Conservation (phyloP, 2,888 invertebrate genomes). For the Vesta saturnalis region DNA sequence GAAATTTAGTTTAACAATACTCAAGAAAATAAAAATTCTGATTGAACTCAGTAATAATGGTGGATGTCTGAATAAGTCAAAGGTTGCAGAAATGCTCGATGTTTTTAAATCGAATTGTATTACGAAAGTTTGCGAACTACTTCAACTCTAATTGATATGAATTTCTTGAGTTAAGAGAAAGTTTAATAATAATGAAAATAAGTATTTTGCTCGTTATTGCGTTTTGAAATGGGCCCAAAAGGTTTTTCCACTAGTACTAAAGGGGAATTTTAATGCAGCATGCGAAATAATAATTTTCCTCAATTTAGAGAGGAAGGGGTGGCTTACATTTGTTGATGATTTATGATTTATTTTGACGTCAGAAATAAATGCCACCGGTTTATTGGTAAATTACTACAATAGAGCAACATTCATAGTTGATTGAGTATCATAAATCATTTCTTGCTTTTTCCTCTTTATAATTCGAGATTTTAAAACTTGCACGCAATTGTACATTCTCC, state of each 20-base stretch:
- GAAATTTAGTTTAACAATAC: neutral
- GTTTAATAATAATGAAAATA: slow-evolving; percentile 34
- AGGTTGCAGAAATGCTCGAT: slow-evolving; percentile 17
- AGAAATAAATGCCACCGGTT: slow-evolving; percentile 25
- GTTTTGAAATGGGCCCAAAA: slow-evolving; percentile 14
- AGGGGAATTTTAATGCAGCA: slow-evolving; percentile 22
- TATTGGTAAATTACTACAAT: slow-evolving; percentile 31
- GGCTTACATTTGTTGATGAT: slow-evolving; percentile 21
- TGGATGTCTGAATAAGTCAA: slow-evolving; percentile 16
- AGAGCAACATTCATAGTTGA: slow-evolving; percentile 27
- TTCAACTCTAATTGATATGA: slow-evolving; percentile 38
- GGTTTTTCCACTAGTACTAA: slow-evolving; percentile 3
- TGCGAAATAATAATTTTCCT: slow-evolving; percentile 23
- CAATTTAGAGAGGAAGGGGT: slow-evolving; percentile 15
- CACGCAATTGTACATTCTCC: slow-evolving; percentile 6
- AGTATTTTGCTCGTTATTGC: slow-evolving; percentile 24
- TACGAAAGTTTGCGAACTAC: slow-evolving; percentile 34
- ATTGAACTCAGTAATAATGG: slow-evolving; percentile 10
- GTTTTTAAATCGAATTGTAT: slow-evolving; percentile 36
- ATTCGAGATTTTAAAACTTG: neutral
- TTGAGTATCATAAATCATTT: slow-evolving; percentile 27
- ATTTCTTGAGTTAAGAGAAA: slow-evolving; percentile 32
- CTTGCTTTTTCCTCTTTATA: slow-evolving; percentile 13
- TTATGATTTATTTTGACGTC: slow-evolving; percentile 33
- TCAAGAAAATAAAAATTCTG: neutral